Base-by-base conservation (phyloP, 2,113 vertebrate species). In the Epinephelus lanceolatus region DNA sequence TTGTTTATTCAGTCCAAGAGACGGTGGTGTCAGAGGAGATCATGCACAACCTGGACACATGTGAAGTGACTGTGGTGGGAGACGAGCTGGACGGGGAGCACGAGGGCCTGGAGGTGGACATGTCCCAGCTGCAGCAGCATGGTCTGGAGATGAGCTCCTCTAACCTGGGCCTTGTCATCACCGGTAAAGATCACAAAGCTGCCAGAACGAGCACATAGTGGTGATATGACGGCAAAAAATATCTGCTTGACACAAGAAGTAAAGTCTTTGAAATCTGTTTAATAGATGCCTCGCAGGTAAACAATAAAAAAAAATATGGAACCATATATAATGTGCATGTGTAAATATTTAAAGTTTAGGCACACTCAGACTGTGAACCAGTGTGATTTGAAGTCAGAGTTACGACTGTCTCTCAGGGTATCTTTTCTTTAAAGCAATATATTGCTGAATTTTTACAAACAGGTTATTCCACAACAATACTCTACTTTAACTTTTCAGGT, bases 11-110 rank as follows among this genome's bases (percentile, higher is more conserved):
- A 99, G 98, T 99, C 21, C 98, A 99, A 97, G 98, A 99, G 78
- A 97, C 98, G 0, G 94, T 99, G 89, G 98, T 99, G 55, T 99
- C 98, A 0, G 98, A 99, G 84, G 98, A 99, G 95, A 98, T 99
- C 74, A 97, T 99, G 96, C 98, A 99, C 40, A 98, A 99, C 94
- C 94, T 99, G 95, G 98, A 99, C 84, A 97, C 96, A 0, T 99
- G 98, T 52, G 98, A 99, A 91, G 96, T 99, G 87, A 95, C 93
- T 0, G 98, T 96, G 80, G 91, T 97, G 12, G 98, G 97, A 27
- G 97, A 99, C 14, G 97, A 98, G 5, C 95, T 99, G 76, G 97
- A 97, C 45, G 94, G 94, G 1, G 97, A 98, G 14, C 97, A 98
- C 1, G 98, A 99, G 93, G 96, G 96, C 91, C 93, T 99, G 91